Percentiles rank a stretch among this genome's conserved stretches.
phyloP scores from a whole-genome alignment of 2,113 vertebrate species.

The Delphinapterus leucas region DNA sequence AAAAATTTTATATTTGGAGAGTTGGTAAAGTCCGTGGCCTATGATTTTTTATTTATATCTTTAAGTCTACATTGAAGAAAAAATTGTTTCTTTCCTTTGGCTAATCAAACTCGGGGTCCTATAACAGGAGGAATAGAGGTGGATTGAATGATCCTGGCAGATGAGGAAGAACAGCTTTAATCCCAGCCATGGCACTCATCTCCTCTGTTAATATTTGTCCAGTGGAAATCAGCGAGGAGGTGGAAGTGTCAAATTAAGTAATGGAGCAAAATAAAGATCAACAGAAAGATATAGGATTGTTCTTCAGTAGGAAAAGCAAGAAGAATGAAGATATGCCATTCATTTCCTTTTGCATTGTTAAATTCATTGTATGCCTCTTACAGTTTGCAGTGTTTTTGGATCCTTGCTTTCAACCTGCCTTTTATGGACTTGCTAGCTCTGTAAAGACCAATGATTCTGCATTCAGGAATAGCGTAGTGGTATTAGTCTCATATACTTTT shows the following conservation, averaged over 20 bases:
- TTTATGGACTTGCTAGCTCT: background rate
- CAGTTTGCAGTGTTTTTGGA: background rate
- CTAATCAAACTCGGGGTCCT: background rate
- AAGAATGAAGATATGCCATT: background rate
- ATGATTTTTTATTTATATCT: background rate
- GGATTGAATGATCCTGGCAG: background rate
- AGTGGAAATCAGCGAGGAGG: background rate
- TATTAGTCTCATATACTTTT: background rate
- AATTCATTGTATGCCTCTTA: background rate
- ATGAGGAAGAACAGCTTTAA: background rate
- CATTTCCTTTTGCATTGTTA: background rate
- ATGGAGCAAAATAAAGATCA: background rate
- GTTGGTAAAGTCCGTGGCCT: background rate
- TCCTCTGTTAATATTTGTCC: background rate
- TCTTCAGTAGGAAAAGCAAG: background rate
- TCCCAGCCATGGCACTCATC: fast-evolving
- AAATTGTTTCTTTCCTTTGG: background rate
- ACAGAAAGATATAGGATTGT: background rate
- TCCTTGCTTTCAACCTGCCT: background rate
- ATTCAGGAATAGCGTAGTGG: background rate
- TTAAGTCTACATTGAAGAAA: background rate
- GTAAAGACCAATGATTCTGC: background rate
- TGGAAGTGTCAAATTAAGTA: background rate
- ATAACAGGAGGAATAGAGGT: background rate
- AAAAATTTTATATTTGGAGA: background rate